Evolutionary conservation across 2,888 invertebrate species (phyloP), one percentile per base, ranked within the genome.

Genomic region (Deilephila porcellus): DNA sequence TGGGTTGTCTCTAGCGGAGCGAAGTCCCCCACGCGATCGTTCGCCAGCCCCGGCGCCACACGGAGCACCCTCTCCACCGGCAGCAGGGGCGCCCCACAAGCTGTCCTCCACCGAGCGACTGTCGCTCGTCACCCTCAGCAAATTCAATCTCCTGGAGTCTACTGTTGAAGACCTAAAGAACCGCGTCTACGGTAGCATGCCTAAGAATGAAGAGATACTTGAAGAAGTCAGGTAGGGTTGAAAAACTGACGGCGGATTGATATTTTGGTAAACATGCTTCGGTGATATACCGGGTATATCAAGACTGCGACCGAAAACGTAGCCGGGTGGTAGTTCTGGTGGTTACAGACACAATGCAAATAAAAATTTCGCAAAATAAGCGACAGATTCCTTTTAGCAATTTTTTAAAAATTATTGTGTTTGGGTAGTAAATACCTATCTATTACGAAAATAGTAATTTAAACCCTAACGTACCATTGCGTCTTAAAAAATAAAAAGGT

Each of bases 91-190:
- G 70, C 62, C 60, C 74, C 29, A 70, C n/a, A 29, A 60, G 14
- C 34, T 14, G 60, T 70, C 25, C 2, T 85, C 88, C 3, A 75
- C 80, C 0, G 92, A 92, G 37, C 90, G 79, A 76, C 88, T 94
- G 1, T 93, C 95, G 0, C 89, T 96, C 0, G 91, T 94, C 52
- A 94, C 94, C 0, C 77, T 88, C 6, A 93, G 92, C 87, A 93
- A 91, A 77, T 94, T 94, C 75, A 93, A 93, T 74, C 19, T 92
- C 14, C 82, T 95, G 59, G 91, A 93, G 74, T 83, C 77, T 73
- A 76, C 84, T 1, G 94, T 95, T 2, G 87, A 88, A 37, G 92
- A 93, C 67, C 78, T 95, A 11, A 90, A 87, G 76, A 88, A 87
- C 34, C 88, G 92, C 25, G 93, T 95, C 0, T 93, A 91, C 73